Evolutionary conservation across 1,140 invertebrate species (phyloP).

Genomic region (Drosophila ogumai): DNA sequence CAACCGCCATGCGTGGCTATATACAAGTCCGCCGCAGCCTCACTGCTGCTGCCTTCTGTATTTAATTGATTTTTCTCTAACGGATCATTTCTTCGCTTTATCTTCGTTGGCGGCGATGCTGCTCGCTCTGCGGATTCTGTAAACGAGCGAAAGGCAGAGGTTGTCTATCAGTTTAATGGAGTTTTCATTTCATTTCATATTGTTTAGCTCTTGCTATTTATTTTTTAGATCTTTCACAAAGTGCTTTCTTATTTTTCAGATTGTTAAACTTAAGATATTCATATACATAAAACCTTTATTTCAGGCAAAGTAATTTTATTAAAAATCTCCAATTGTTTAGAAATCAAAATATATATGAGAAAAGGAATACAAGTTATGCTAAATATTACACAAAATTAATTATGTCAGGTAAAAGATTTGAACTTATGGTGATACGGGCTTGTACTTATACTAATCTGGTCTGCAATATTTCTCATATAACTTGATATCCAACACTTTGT

Average conservation of each 20-base stretch:
- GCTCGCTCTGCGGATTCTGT: conserved; percentile 60
- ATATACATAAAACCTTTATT: neutral
- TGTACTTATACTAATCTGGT: conserved; percentile 17
- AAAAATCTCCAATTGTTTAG: no score
- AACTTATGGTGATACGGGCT: conserved; percentile 39
- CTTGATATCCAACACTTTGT: conserved; percentile 60
- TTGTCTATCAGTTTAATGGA: conserved; percentile 67
- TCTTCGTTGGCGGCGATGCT: conserved; percentile 14
- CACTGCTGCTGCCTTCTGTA: conserved; percentile 29
- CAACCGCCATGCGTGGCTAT: conserved; percentile 76
- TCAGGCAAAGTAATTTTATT: neutral
- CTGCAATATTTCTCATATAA: conserved; percentile 5
- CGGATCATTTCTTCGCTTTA: conserved; percentile 40
- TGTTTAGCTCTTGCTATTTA: conserved; percentile 1
- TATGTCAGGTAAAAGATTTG: conserved; percentile 13
- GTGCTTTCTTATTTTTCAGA: conserved; percentile 27
- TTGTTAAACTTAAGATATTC: neutral
- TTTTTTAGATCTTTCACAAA: conserved; percentile 51
- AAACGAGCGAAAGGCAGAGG: conserved; percentile 68
- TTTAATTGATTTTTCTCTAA: conserved; percentile 43
- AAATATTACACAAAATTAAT: neutral
- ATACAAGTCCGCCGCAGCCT: conserved; percentile 64
- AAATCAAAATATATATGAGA: neutral
- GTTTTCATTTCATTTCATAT: conserved; percentile 16
- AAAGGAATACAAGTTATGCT: neutral